A percentile compares a stretch with the other conserved stretches of the same genome.
Evolutionary conservation across 2,113 vertebrate genomes (phyloP).

Genomic region (Petrocephalus microphthalmus): DNA sequence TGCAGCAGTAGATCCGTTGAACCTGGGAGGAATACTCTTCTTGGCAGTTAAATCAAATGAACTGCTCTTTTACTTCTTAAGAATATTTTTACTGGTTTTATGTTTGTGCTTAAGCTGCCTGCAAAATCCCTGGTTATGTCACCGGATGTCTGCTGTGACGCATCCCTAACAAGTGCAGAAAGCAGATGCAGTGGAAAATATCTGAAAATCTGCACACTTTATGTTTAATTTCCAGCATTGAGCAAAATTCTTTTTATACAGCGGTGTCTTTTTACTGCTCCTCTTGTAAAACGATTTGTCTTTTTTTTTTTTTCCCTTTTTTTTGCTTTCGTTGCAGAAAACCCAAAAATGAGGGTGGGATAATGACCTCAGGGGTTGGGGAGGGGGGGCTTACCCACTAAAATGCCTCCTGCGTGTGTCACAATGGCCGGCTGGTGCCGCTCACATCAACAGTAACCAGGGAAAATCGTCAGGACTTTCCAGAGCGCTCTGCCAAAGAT

Average conservation of each 20-base stretch:
- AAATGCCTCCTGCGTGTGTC: neutral
- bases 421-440: neutral
- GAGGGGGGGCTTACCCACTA: neutral
- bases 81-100: neutral
- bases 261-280: neutral
- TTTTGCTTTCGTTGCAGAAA: neutral
- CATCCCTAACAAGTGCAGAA: neutral
- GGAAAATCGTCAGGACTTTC: neutral
- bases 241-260: neutral
- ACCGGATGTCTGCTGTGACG: neutral
- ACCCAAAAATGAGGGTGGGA: neutral
- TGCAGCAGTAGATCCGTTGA: neutral
- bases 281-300: neutral
- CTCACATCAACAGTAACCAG: neutral
- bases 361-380: neutral
- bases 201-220: neutral
- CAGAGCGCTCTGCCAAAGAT: neutral
- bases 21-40: neutral
- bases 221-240: neutral
- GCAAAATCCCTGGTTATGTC: slow-evolving; percentile 2
- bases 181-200: neutral
- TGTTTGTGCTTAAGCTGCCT: neutral
- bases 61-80: neutral
- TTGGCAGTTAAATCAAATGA: neutral
- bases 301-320: neutral